These are phyloP conservation scores for Tachina grossa DNA, from an alignment of 2,888 invertebrate genomes.

Conservation along the genomic window DNA sequence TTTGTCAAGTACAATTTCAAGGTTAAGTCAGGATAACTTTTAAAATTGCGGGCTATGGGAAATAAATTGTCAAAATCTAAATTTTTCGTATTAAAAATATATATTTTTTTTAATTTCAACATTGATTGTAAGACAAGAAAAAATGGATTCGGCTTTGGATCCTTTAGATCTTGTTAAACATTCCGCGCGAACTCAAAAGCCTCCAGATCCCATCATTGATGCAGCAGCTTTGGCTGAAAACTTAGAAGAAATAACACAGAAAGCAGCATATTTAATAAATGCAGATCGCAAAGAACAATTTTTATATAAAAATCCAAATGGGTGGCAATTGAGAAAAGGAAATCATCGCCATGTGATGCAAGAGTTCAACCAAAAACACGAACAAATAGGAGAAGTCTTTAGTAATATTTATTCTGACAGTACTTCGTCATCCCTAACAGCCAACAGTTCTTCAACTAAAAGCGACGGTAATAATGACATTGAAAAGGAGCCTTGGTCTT, in stretches of 20 bases:
- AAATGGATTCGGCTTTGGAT: conserved; percentile 52
- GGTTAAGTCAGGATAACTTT: too few species aligned
- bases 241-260: conserved; percentile 72
- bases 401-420: background rate
- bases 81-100: background rate
- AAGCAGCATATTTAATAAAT: conserved; percentile 73
- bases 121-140: background rate
- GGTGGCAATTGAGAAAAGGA: background rate
- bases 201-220: background rate
- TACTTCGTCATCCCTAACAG: background rate
- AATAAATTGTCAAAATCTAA: background rate
- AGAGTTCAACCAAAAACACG: background rate
- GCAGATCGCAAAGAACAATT: conserved; percentile 75
- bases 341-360: background rate
- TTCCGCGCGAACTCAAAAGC: background rate
- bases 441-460: conserved; percentile 1
- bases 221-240: background rate
- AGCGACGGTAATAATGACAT: background rate
- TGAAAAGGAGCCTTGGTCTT: conserved; percentile 56
- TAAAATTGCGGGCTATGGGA: too few species aligned
- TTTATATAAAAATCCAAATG: conserved; percentile 74
- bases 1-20: too few species aligned
- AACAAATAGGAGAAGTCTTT: background rate
- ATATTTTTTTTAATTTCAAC: background rate
- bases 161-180: conserved; percentile 58